Evolutionary conservation across 2,797 vertebrate genomes (phyloP).

Genomic region (Cheirogaleus major): DNA sequence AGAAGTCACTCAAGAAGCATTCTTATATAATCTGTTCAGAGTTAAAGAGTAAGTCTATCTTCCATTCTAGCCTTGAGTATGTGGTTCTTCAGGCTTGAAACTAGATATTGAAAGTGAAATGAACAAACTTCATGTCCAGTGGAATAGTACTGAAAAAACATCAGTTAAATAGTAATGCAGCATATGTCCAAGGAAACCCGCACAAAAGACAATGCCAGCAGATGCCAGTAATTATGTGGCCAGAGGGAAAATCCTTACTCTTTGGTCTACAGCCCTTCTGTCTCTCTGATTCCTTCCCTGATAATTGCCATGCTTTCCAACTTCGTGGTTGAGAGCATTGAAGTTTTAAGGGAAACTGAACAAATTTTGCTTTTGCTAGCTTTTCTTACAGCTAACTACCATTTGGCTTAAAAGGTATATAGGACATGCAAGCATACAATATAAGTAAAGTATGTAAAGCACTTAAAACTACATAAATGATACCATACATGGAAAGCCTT

Average conservation of each 20-base stretch:
- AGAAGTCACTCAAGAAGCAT: neutral
- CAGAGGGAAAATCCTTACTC: neutral
- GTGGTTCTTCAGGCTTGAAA: conserved; percentile 29
- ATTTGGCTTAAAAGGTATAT: neutral
- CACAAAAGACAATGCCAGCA: neutral
- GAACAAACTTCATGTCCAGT: neutral
- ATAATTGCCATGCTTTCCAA: neutral
- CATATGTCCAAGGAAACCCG: neutral
- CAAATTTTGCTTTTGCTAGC: neutral
- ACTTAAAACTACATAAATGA: neutral
- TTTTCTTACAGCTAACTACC: neutral
- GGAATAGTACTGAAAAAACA: neutral
- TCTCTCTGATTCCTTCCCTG: neutral
- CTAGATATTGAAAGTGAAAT: conserved; percentile 7
- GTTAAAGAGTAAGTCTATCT: neutral
- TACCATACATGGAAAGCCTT: neutral
- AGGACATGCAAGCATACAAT: neutral
- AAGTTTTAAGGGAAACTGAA: neutral
- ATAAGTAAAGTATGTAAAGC: neutral
- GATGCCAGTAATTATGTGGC: neutral
- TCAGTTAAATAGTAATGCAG: neutral
- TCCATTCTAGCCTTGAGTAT: neutral
- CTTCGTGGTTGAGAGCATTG: neutral
- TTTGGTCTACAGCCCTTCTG: neutral
- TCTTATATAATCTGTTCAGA: neutral